phyloP scores from a whole-genome alignment of 2,888 invertebrate species.

The Plagodis pulveraria region DNA sequence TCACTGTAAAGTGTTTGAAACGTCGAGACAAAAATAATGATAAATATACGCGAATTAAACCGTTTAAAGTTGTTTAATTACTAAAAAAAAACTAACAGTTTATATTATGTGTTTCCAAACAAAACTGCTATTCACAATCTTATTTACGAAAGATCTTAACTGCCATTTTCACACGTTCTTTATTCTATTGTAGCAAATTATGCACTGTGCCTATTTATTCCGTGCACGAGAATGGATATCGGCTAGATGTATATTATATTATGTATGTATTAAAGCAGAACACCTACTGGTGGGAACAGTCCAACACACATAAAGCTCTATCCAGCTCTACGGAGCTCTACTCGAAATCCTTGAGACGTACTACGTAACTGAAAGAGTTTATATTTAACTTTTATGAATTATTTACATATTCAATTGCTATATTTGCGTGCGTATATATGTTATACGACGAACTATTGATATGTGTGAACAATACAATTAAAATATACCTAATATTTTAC shows the following conservation, averaged over 20 bases:
- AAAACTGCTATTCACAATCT: neutral
- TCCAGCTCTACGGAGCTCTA: constrained; percentile 57
- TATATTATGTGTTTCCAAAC: too few relatives aligned
- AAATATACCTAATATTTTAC: too few relatives aligned
- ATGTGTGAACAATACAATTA: too few relatives aligned
- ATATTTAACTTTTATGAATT: neutral
- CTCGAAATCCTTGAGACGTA: constrained; percentile 65
- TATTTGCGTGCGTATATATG: too few relatives aligned
- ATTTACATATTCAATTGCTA: too few relatives aligned
- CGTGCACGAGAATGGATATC: constrained; percentile 32
- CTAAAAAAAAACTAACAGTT: too few relatives aligned
- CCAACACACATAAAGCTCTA: constrained; percentile 68
- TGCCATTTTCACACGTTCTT: neutral
- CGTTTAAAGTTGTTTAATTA: too few relatives aligned
- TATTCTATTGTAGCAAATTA: constrained; percentile 29
- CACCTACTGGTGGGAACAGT: constrained; percentile 62
- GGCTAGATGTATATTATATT: constrained; percentile 20
- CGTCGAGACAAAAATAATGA: too few relatives aligned
- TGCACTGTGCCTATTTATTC: constrained; percentile 28
- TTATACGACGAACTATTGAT: too few relatives aligned
- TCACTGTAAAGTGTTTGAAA: too few relatives aligned
- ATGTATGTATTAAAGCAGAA: constrained; percentile 44
- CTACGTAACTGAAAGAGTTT: constrained; percentile 51
- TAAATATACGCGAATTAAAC: too few relatives aligned
- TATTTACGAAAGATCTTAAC: neutral